Conservation (phyloP, 2,797 vertebrate genomes). For the Peromyscus attwateri region DNA sequence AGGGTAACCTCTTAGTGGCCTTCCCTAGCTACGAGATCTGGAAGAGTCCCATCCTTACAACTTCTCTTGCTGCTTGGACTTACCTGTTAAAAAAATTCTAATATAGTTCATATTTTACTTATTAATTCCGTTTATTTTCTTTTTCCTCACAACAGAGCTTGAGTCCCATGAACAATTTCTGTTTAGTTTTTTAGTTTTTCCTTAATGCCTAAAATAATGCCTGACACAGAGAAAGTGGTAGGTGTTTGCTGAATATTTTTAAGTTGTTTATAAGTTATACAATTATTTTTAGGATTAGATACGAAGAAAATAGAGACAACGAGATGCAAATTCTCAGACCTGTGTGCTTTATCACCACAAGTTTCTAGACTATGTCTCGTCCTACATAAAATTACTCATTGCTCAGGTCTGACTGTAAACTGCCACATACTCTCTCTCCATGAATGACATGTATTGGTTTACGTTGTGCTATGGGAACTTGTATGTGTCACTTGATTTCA, state of each 20-base stretch:
- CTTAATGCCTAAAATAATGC: background rate
- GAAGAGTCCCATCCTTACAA: background rate
- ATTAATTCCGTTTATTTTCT: background rate
- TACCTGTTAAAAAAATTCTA: background rate
- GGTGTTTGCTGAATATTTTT: background rate
- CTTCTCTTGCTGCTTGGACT: background rate
- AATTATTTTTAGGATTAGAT: slow-evolving; percentile 36
- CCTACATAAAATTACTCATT: background rate
- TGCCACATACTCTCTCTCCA: background rate
- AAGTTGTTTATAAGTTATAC: background rate
- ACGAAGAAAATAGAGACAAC: slow-evolving; percentile 2
- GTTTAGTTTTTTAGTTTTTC: background rate
- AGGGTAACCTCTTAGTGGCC: background rate
- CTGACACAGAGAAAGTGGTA: background rate
- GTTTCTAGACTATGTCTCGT: background rate
- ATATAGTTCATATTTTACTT: background rate
- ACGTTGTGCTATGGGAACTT: background rate
- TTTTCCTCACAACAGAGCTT: background rate
- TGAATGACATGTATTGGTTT: background rate
- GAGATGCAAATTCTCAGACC: background rate
- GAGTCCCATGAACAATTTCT: background rate
- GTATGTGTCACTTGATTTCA: background rate
- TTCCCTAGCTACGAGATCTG: background rate
- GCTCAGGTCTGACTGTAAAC: background rate
- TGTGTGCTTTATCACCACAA: background rate